Percentiles rank a stretch among this genome's conserved stretches.
Evolutionary conservation across 1,140 invertebrate genomes (phyloP).

Genomic region (Pseudachorutes palmiensis): DNA sequence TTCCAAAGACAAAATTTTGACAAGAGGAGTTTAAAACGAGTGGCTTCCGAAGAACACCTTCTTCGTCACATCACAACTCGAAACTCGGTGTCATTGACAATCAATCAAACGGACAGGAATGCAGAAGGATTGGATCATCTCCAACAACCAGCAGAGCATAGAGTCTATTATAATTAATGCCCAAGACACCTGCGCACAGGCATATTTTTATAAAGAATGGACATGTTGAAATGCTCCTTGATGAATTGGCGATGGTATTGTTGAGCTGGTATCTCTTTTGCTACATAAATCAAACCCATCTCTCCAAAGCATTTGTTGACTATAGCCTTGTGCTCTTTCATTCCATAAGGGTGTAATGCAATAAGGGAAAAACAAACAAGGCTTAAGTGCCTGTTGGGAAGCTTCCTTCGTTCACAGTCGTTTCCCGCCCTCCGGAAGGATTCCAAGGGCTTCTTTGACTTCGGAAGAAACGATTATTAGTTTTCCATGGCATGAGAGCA

Average conservation of each 20-base stretch:
- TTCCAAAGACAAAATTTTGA: neutral
- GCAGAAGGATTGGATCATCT: too few species aligned
- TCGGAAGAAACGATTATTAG: too few species aligned
- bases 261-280: too few species aligned
- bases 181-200: neutral
- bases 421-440: neutral
- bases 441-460: neutral
- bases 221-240: neutral
- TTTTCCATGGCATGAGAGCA: too few species aligned
- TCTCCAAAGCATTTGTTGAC: neutral
- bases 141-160: neutral
- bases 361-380: slow-evolving; percentile 11
- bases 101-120: slow-evolving; percentile 1
- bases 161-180: neutral
- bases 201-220: neutral
- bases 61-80: neutral
- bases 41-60: neutral
- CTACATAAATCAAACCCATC: neutral
- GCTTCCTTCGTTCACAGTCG: neutral
- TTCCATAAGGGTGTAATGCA: neutral
- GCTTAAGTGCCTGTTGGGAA: slow-evolving; percentile 4
- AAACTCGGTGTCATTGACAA: neutral
- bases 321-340: too few species aligned
- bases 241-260: too few species aligned
- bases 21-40: neutral